Percentiles rank a stretch among this genome's conserved stretches.
Evolutionary conservation across 2,888 invertebrate genomes (phyloP).

Genomic region (Ptycholaimellus sp.): DNA sequence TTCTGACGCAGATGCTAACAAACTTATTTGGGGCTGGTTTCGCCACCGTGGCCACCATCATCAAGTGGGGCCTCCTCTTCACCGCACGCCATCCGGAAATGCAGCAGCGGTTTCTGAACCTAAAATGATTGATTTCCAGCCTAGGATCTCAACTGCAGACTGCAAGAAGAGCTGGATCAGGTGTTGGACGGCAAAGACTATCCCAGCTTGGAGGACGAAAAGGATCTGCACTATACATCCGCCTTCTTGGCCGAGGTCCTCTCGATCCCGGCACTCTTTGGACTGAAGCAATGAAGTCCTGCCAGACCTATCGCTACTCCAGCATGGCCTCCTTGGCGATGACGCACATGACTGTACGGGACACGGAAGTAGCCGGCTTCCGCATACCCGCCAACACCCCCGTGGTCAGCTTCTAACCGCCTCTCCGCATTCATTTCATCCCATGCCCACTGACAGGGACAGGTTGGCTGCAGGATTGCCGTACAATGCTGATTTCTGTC

Average conservation of each 20-base stretch:
- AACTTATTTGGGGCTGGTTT: conserved; percentile 7
- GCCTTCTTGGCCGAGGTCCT: conserved; percentile 1
- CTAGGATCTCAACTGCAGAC: neutral
- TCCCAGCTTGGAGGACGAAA: neutral
- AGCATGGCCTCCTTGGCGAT: conserved; percentile 12
- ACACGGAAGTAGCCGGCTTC: conserved; percentile 8
- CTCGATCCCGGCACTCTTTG: neutral
- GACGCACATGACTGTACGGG: conserved; percentile 14
- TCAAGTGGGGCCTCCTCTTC: conserved; percentile 4
- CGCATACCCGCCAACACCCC: conserved; percentile 16
- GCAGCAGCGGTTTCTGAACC: neutral
- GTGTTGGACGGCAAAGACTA: neutral
- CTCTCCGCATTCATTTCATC: conserved; percentile 3
- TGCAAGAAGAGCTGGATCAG: conserved; percentile 5
- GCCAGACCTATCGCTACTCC: conserved; percentile 8
- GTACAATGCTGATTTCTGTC: no score
- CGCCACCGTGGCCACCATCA: conserved; percentile 5
- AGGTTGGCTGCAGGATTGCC: no score
- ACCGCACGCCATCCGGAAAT: conserved; percentile 2
- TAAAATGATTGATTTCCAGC: neutral
- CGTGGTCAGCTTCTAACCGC: conserved; percentile 13
- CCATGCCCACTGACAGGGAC: no score
- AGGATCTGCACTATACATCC: neutral
- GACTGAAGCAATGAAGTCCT: neutral
- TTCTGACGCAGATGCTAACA: conserved; percentile 1